phyloP scores from a whole-genome alignment of 2,888 invertebrate species.

The Rhagium mordax region DNA sequence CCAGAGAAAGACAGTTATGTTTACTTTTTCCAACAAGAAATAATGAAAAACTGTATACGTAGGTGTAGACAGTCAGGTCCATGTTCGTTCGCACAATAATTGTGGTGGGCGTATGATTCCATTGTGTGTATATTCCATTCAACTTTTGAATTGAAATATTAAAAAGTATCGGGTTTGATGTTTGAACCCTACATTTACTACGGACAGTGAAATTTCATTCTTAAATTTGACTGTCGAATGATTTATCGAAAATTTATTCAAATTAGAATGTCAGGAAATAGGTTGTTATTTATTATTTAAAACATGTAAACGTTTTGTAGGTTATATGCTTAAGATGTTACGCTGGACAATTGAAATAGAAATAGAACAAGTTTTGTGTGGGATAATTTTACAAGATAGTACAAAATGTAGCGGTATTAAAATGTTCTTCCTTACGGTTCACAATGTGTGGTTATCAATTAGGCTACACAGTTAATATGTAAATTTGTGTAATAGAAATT shows the following conservation, averaged over 20 bases:
- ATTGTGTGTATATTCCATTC: conserved; percentile 63
- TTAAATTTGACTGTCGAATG: conserved; percentile 29
- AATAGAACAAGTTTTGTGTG: neutral
- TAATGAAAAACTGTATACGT: conserved; percentile 49
- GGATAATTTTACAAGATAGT: neutral
- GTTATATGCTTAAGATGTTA: conserved; percentile 11
- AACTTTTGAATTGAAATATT: conserved; percentile 59
- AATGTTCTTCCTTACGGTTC: neutral
- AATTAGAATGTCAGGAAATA: conserved; percentile 21
- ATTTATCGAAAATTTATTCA: conserved; percentile 24
- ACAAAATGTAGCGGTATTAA: neutral
- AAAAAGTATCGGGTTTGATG: conserved; percentile 46
- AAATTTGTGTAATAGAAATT: neutral
- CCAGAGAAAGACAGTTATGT: conserved; percentile 16
- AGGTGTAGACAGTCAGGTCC: conserved; percentile 56
- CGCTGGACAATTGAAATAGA: neutral
- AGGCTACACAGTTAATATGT: neutral
- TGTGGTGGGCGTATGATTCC: conserved; percentile 59
- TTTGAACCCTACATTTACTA: conserved; percentile 41
- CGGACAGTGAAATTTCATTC: conserved; percentile 25
- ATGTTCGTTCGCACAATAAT: conserved; percentile 62
- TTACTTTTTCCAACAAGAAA: conserved; percentile 40
- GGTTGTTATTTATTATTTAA: conserved; percentile 23
- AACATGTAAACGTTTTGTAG: conserved; percentile 7
- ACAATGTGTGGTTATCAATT: neutral